These are phyloP conservation scores for Coracopsis vasa DNA, from an alignment of 2,113 vertebrate genomes.

Conservation along the genomic window DNA sequence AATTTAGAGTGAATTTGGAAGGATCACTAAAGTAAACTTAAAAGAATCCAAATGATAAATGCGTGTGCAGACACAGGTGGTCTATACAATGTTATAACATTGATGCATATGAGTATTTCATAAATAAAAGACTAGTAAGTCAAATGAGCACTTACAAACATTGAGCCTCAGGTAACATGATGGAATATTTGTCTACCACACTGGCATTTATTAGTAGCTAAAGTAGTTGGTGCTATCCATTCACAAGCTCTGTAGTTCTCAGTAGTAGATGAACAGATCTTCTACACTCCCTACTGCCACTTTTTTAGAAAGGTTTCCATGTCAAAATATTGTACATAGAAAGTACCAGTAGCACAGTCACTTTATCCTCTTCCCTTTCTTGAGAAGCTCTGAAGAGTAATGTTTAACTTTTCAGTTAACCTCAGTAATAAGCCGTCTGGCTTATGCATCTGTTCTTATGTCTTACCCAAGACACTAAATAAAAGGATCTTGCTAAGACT, in stretches of 20 bases:
- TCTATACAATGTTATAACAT: background rate
- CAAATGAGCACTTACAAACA: background rate
- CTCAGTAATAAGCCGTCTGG: background rate
- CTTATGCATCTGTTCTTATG: background rate
- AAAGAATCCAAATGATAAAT: background rate
- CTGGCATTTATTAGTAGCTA: background rate
- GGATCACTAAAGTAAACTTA: background rate
- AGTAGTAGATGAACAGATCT: background rate
- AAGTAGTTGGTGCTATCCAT: background rate
- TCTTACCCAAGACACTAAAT: background rate
- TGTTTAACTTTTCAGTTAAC: background rate
- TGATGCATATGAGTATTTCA: background rate
- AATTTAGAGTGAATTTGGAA: background rate
- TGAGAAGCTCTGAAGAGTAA: background rate
- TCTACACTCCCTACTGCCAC: background rate
- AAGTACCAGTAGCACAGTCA: background rate
- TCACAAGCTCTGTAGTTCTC: background rate
- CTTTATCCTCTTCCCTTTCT: background rate
- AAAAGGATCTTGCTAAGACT: background rate
- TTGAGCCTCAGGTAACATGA: background rate
- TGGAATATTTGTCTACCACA: background rate
- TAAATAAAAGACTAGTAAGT: background rate
- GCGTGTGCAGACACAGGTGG: fast-evolving
- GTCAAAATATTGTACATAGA: background rate
- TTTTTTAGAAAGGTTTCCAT: background rate